A percentile compares a stretch with the other conserved stretches of the same genome.
Evolutionary conservation across 2,888 invertebrate species (phyloP).

Genomic region (Caenorhabditis imperialis): DNA sequence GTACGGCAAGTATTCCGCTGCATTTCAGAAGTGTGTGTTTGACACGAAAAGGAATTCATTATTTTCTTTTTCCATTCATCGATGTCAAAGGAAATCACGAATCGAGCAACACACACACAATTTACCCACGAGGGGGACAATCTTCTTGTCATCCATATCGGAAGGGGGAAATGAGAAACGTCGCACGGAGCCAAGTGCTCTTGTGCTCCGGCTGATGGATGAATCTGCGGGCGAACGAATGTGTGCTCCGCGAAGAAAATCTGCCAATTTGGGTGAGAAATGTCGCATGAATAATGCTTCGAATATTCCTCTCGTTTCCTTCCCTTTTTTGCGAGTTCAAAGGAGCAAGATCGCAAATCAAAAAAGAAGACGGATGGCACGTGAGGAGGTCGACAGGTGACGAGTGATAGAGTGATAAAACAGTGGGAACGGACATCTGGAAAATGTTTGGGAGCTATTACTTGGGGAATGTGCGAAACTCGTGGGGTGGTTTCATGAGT

Average conservation of each 20-base stretch:
- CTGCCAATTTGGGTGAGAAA: constrained; percentile 3
- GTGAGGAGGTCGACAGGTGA: constrained; percentile 4
- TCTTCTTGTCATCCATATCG: constrained; percentile 24
- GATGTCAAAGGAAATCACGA: no score
- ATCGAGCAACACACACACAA: no score
- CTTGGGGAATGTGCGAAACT: no score
- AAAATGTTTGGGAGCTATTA: no score
- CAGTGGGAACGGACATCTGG: constrained; percentile 6
- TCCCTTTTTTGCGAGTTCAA: constrained; percentile 1
- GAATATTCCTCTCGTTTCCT: constrained; percentile 4
- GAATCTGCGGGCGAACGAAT: constrained; percentile 7
- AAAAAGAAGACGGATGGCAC: constrained; percentile 5
- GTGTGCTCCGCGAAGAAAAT: constrained; percentile 10
- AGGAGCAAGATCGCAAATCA: constrained; percentile 4
- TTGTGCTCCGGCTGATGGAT: constrained; percentile 25
- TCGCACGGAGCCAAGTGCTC: constrained; percentile 17
- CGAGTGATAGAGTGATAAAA: constrained; percentile 29
- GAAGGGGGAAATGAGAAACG: constrained; percentile 32
- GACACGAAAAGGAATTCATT: no score
- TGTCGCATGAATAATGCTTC: neutral
- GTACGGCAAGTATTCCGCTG: no score
- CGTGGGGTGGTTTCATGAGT: no score
- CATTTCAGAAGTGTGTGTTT: no score
- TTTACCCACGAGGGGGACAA: no score
- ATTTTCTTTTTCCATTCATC: no score